Conservation (phyloP, 2,888 invertebrate genomes). For the Rhingia rostrata region DNA sequence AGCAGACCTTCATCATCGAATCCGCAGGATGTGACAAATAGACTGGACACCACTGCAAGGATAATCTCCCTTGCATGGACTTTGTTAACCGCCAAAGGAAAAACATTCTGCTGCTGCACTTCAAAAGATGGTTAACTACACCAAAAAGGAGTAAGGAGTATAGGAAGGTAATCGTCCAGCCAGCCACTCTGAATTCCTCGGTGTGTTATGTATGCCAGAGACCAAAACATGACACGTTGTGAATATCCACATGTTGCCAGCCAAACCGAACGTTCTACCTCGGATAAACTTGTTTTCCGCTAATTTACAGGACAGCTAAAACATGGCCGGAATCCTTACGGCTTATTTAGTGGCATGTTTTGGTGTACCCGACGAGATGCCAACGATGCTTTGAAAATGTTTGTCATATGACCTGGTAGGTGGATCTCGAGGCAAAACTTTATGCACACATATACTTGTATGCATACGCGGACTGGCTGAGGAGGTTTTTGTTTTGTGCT, state of each 20-base stretch:
- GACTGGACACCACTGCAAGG: slow-evolving; percentile 1
- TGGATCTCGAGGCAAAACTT: slow-evolving; percentile 14
- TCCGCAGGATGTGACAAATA: slow-evolving; percentile 46
- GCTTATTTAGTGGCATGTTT: slow-evolving; percentile 73
- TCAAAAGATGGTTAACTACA: neutral
- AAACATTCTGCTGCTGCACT: slow-evolving; percentile 21
- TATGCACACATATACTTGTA: no score
- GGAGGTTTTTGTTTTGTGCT: slow-evolving; percentile 10
- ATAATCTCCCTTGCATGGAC: slow-evolving; percentile 10
- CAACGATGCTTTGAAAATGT: slow-evolving; percentile 61
- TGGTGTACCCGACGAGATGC: slow-evolving; percentile 52
- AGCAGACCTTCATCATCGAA: slow-evolving; percentile 49
- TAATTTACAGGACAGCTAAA: slow-evolving; percentile 74
- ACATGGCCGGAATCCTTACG: slow-evolving; percentile 70
- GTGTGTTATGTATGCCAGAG: slow-evolving; percentile 58
- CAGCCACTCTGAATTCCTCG: slow-evolving; percentile 31
- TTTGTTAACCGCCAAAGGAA: slow-evolving; percentile 67
- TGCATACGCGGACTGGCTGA: neutral
- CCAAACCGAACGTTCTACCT: slow-evolving; percentile 50
- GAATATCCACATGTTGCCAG: slow-evolving; percentile 65
- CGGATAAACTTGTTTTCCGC: slow-evolving; percentile 71
- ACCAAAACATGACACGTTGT: slow-evolving; percentile 67
- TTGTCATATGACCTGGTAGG: slow-evolving; percentile 58
- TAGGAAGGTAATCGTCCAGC: neutral
- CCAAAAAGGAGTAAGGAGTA: slow-evolving; percentile 14